phyloP scores from a whole-genome alignment of 2,797 vertebrate genomes.

The Merluccius polli region DNA sequence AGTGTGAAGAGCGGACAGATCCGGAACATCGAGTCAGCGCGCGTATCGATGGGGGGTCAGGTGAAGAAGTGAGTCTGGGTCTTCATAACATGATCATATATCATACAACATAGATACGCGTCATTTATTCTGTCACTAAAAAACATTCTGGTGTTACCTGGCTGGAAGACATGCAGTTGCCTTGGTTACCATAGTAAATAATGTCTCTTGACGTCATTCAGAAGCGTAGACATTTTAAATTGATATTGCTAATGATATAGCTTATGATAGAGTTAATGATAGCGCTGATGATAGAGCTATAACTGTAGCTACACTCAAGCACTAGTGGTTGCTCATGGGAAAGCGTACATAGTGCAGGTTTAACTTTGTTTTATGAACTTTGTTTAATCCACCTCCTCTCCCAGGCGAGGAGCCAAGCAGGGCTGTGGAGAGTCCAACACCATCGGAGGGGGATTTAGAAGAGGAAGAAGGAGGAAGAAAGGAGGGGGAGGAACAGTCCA shows the following conservation, averaged over 20 bases:
- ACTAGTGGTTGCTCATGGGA: not conserved
- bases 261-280: not conserved
- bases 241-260: too few relatives aligned
- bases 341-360: too few relatives aligned
- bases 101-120: too few relatives aligned
- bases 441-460: conserved; percentile 82
- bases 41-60: conserved; percentile 98
- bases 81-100: not conserved
- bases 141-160: not conserved
- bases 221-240: not conserved
- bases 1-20: conserved; percentile 99
- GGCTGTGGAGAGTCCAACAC: conserved; percentile 81
- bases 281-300: not conserved
- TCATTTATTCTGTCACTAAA: not conserved
- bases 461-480: too few relatives aligned
- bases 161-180: too few relatives aligned
- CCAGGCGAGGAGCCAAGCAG: conserved; percentile 83
- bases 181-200: too few relatives aligned
- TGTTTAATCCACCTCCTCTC: not conserved
- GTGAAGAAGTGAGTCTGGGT: conserved; percentile 77
- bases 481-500: conserved; percentile 79
- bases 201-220: too few relatives aligned
- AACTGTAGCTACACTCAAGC: not conserved
- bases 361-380: not conserved
- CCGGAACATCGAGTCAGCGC: conserved; percentile 91